Evolutionary conservation across 2,888 invertebrate genomes (phyloP), one percentile per base, ranked within the genome.

Genomic region (Acrobasis consociella): DNA sequence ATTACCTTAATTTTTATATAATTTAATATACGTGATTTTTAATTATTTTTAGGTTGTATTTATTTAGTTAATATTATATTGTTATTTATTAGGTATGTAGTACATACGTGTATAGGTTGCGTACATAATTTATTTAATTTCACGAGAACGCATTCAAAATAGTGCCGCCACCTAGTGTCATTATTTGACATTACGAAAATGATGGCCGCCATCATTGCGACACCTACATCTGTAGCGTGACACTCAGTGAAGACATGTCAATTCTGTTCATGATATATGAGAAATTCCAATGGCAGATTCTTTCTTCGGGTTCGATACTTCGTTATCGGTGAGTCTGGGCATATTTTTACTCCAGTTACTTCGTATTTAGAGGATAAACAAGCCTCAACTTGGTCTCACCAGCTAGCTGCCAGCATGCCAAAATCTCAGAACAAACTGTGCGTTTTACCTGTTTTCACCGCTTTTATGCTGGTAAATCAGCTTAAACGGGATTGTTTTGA

Each of bases 261-360:
- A 89, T 93, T 94, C 92, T 88, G 93, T 93, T 85, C 93, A 93
- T 93, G 93, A 92, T 93, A 89, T 85, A 93, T 93, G 93, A 93
- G 90, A 91, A 91, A 85, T 85, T 87, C 91, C 89, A 95, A 97
- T 97, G 96, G 96, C 96, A 95, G 95, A 97, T 94, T 95, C 96
- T 92, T 97, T 96, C 95, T 97, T 96, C 94, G 96, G 95, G 93
- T 96, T 96, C 93, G 95, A 96, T 94, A 94, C 96, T 86, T 93
- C 95, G 89, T 84, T 94, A 93, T 95, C 95, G 94, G 96, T 96
- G 92, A 96, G 95, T 94, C 82, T 66, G 69, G 65, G 65, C 58
- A 66, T 61, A 69, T 71, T 78, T 78, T 72, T 74, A 70, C 64
- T 13, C 51, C 60, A 67, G 69, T 63, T 13, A 60, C 10, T 16